Base-by-base conservation (phyloP, 2,888 invertebrate species). In the Agrotis puta region DNA sequence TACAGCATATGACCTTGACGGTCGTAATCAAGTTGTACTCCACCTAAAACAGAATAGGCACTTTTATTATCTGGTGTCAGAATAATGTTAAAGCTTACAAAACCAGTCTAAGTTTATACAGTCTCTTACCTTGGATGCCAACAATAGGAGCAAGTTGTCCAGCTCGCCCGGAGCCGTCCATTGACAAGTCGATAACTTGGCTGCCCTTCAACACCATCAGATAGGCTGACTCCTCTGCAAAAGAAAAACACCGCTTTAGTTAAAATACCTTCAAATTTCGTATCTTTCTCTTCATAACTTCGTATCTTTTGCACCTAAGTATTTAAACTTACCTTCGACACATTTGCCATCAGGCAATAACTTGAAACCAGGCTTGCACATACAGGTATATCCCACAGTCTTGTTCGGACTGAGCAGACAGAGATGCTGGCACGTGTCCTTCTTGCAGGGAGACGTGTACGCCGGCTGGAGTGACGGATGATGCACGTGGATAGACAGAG, bases 381-480 rank as follows among this genome's bases (percentile, higher is more conserved):
- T 98, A 92, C 99, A 99, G 0, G 97, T 97, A 91, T 97, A 99
- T 0, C 98, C 98, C 1, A 94, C 92, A 0, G 96, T 90, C 0
- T 96, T 92, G 65, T 97, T 97, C 0, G 99, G 99, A 64, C 99
- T 99, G 0, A 99, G 96, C 33, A 99, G 95, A 91, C 99, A 99
- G 5, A 99, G 96, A 89, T 99, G 99, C 85, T 98, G 98, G 89
- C 99, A 99, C 1, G 92, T 67, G 54, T 85, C 92, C 18, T 77
- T 75, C 18, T 92, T 95, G 92, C 99, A 99, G 0, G 99, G 99
- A 80, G 98, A 98, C 0, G 97, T 93, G 20, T 97, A 96, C 74
- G 97, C 94, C 0, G 99, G 99, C 92, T 99, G 99, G 62, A 99
- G 95, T 0, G 99, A 98, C 0, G 99, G 98, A 93, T 99, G 99